These are phyloP conservation scores for Tragelaphus eurycerus DNA, from an alignment of 2,797 vertebrate species.

Conservation along the genomic window DNA sequence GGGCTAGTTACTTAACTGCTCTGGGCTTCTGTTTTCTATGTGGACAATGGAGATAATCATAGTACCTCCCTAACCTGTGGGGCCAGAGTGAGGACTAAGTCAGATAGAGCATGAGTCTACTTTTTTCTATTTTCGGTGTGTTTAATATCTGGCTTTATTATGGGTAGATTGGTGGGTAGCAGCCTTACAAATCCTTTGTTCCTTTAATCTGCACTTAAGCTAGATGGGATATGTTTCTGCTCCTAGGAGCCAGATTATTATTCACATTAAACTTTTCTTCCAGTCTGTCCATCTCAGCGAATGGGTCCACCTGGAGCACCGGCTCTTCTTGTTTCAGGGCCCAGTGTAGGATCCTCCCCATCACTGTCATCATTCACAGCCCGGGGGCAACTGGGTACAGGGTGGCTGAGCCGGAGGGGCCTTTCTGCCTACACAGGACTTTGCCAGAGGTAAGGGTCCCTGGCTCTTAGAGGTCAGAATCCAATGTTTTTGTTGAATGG, in stretches of 20 bases:
- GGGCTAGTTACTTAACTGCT: neutral
- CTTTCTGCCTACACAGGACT: neutral
- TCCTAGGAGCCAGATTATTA: neutral
- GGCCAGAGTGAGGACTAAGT: neutral
- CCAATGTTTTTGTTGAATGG: neutral
- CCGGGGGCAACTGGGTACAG: accelerated
- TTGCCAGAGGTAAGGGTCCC: neutral
- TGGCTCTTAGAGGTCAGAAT: neutral
- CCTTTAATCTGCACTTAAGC: neutral
- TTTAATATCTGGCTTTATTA: neutral
- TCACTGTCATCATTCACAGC: accelerated
- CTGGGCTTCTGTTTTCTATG: neutral
- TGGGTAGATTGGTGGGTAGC: neutral
- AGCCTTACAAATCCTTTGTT: neutral
- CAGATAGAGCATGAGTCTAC: too few relatives aligned
- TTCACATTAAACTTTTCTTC: neutral
- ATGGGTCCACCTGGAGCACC: neutral
- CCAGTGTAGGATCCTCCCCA: neutral
- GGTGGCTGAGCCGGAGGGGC: neutral
- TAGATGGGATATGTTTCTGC: neutral
- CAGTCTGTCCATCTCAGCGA: neutral
- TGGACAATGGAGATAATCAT: neutral
- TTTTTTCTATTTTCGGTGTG: neutral
- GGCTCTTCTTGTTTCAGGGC: neutral
- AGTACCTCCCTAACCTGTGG: neutral